Conservation (phyloP, 2,888 invertebrate species). For the Noctua fimbriata region DNA sequence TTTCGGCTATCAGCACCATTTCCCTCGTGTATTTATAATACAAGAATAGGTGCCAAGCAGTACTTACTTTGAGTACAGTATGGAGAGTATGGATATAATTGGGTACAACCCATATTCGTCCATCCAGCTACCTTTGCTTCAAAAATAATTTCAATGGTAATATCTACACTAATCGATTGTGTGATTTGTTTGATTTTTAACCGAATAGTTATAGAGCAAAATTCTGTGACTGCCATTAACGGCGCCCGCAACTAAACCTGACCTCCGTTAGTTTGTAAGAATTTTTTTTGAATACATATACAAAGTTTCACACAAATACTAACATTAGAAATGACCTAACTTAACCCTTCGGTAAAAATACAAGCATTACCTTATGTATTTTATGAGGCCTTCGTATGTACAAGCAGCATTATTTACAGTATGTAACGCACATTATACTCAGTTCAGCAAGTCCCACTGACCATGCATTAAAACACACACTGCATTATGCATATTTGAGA, state of each 20-base stretch:
- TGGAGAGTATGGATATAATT: too few species aligned
- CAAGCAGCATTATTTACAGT: neutral
- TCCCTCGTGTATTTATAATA: too few species aligned
- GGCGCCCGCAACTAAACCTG: too few species aligned
- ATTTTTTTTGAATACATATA: neutral
- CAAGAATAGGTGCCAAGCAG: too few species aligned
- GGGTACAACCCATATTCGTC: too few species aligned
- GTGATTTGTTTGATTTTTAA: neutral
- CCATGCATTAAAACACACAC: conserved; percentile 43
- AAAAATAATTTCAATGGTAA: too few species aligned
- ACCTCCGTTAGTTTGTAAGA: neutral
- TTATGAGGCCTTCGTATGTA: neutral
- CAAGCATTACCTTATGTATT: neutral
- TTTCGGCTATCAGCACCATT: too few species aligned
- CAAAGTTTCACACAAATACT: neutral
- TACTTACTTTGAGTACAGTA: too few species aligned
- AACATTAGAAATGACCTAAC: neutral
- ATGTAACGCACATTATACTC: conserved; percentile 7
- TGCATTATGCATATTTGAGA: conserved; percentile 40
- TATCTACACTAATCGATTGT: neutral
- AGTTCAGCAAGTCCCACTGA: conserved; percentile 6
- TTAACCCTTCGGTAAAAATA: neutral
- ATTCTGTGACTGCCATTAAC: neutral
- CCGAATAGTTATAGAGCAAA: neutral
- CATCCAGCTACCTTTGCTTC: too few species aligned